phyloP scores from a whole-genome alignment of 1,140 invertebrate genomes.

The Ostrea denselamellosa region DNA sequence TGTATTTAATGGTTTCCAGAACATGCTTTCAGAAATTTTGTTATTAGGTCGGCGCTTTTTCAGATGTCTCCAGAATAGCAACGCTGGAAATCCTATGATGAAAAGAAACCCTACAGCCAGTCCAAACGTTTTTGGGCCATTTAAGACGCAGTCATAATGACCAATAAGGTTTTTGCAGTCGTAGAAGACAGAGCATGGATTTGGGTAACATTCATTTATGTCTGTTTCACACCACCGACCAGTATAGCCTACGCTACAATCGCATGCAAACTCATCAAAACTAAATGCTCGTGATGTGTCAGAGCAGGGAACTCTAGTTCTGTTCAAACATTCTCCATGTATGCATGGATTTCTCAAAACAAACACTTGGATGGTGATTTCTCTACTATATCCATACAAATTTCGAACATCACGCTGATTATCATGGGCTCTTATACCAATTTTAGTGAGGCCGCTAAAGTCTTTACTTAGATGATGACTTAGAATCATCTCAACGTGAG shows the following conservation, averaged over 20 bases:
- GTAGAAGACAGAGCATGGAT: conserved; percentile 55
- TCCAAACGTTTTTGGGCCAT: conserved; percentile 28
- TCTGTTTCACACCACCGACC: conserved; percentile 56
- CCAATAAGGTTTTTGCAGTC: conserved; percentile 54
- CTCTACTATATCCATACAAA: neutral
- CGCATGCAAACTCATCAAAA: conserved; percentile 50
- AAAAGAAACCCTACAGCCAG: neutral
- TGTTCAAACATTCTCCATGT: conserved; percentile 49
- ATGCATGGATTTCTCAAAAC: conserved; percentile 50
- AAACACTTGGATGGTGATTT: conserved; percentile 41
- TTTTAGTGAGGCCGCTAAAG: conserved; percentile 19
- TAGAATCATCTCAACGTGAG: conserved; percentile 6
- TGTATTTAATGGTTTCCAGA: neutral
- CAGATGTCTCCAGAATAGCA: neutral
- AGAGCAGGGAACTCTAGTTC: conserved; percentile 24
- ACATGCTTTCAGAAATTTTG: conserved; percentile 17
- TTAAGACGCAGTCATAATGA: conserved; percentile 52
- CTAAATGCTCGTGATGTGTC: conserved; percentile 41
- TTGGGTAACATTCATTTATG: conserved; percentile 55
- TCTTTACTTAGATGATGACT: conserved; percentile 33
- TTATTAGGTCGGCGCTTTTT: conserved; percentile 13
- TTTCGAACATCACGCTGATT: conserved; percentile 11
- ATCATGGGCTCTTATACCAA: conserved; percentile 19
- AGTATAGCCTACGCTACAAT: conserved; percentile 52
- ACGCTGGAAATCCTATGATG: neutral